Base-by-base conservation (phyloP, 2,797 vertebrate species). In the Avahi laniger region DNA sequence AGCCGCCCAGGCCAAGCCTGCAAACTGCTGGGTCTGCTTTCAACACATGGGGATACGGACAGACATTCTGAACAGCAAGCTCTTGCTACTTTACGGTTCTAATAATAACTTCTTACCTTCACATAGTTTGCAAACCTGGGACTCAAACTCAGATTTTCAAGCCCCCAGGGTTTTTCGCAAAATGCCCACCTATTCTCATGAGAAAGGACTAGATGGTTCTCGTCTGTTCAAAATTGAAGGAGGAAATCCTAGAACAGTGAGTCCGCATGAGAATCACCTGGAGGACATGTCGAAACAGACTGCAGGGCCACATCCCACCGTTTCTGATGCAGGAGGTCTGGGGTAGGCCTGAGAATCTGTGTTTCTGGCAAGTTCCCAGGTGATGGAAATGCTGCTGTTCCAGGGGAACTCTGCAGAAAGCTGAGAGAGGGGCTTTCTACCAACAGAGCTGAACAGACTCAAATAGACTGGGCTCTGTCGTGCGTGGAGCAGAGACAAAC, bases 401-500 rank as follows among this genome's bases (percentile, higher is more conserved):
- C 0, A 3, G 80, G n/a, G 43, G 6, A 79, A 14, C 43, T 15
- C 76, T 24, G 46, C 13, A 57, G 57, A 43, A 46, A 38, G 75
- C n/a, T 3, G 20, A 48, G 43, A 28, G 46, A 48, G 22, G 59
- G 48, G 22, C 54, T 65, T 52, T 20, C 78, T 54, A 28, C 65
- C 46, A 5, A 52, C 13, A 7, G 41, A 69, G 52, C 7, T 69
- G 63, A 35, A n/a, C 15, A 65, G 63, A 35, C 14, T 70, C 17
- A 5, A 28, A 6, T 2, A 65, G 35, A 41, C 0, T 8, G 63
- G 6, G 22, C 41, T 38, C 33, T 50, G 38, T 35, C 0, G 0
- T 26, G 9, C 30, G 28, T 0, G 6, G 24, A 52, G 24, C 15
- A 12, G 18, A 61, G 43, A 17, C 0, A 11, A 15, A 6, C 2